Conservation (phyloP, 2,113 vertebrate species). For the Erpornis zantholeuca region DNA sequence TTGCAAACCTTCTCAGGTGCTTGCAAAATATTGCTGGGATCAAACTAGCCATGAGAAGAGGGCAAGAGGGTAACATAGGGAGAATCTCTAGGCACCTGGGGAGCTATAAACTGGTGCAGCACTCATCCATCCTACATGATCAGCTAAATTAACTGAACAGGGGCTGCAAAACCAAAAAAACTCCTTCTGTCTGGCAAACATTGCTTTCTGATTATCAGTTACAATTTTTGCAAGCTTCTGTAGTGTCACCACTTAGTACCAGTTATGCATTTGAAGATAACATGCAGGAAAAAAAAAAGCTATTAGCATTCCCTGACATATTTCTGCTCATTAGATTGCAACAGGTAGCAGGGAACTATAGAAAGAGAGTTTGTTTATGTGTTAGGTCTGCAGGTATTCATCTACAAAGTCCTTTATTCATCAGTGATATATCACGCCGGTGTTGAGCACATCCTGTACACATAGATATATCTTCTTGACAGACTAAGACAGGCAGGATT, state of each 20-base stretch:
- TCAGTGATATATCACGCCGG: neutral
- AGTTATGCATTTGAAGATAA: neutral
- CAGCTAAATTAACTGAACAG: neutral
- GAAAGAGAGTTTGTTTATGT: neutral
- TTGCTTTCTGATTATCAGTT: neutral
- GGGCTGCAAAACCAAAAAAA: neutral
- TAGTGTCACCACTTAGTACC: neutral
- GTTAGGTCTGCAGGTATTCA: neutral
- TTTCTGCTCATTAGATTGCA: constrained; percentile 1
- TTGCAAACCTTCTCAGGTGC: neutral
- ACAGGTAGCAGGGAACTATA: neutral
- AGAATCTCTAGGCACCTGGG: neutral
- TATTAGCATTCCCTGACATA: neutral
- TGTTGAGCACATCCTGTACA: neutral
- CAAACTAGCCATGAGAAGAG: neutral
- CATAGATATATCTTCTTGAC: neutral
- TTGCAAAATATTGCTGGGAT: neutral
- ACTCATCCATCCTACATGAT: rapidly evolving
- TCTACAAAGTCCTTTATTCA: neutral
- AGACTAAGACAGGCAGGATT: neutral
- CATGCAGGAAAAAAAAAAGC: neutral
- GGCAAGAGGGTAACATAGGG: neutral
- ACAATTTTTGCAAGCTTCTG: neutral
- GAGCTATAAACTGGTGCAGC: neutral
- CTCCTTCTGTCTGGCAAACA: neutral